A percentile compares a stretch with the other conserved stretches of the same genome.
These are phyloP conservation scores for Borostomias antarcticus DNA, from an alignment of 2,797 vertebrate genomes.

Conservation along the genomic window DNA sequence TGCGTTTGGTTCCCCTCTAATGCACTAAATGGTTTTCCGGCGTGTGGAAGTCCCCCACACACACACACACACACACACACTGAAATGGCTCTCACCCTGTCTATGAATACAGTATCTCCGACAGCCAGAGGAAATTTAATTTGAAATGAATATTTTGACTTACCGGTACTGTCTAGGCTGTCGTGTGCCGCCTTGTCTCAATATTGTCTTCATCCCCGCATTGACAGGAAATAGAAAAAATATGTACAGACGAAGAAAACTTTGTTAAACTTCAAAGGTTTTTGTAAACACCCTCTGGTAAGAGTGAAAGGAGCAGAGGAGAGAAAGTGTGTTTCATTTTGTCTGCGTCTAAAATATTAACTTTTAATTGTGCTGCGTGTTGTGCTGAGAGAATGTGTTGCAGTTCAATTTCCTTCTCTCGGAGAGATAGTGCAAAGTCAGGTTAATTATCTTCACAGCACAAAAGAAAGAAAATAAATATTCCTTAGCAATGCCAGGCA, in stretches of 20 bases:
- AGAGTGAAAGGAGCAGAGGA: conserved; percentile 54
- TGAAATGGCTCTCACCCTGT: conserved; percentile 45
- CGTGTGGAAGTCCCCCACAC: conserved; percentile 21
- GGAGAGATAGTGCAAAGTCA: conserved; percentile 49
- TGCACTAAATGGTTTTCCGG: conserved; percentile 40
- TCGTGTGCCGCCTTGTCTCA: conserved; percentile 33
- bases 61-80: too few species aligned
- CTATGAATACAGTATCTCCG: conserved; percentile 63
- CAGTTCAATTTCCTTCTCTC: conserved; percentile 34
- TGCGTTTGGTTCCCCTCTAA: conserved; percentile 48
- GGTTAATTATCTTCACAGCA: conserved; percentile 56
- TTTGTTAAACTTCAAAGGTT: conserved; percentile 71
- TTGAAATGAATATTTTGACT: conserved; percentile 68
- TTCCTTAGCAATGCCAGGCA: conserved; percentile 40
- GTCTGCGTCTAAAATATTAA: conserved; percentile 66
- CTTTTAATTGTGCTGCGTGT: conserved; percentile 73
- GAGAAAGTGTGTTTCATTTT: conserved; percentile 55
- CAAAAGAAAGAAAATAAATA: conserved; percentile 45
- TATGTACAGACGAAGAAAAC: conserved; percentile 26
- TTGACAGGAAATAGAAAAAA: conserved; percentile 51
- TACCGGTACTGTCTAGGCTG: conserved; percentile 51
- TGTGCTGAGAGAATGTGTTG: conserved; percentile 52
- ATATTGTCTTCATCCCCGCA: conserved; percentile 58
- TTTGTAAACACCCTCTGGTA: conserved; percentile 69
- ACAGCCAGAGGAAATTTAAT: conserved; percentile 62